Evolutionary conservation across 2,797 vertebrate genomes (phyloP).

Genomic region (Acanthurus lineatus): DNA sequence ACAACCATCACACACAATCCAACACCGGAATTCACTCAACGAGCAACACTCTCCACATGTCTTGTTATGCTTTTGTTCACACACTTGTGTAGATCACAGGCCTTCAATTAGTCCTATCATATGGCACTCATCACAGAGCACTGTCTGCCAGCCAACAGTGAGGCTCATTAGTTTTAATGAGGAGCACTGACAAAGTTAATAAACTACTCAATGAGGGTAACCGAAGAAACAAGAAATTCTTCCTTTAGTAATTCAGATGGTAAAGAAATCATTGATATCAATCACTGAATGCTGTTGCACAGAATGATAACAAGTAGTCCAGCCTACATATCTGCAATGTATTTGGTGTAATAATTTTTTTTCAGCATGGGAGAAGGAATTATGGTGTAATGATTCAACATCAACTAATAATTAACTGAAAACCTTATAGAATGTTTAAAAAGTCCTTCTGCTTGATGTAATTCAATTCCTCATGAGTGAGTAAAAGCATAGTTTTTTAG

Average conservation of each 20-base stretch:
- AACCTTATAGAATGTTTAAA: neutral
- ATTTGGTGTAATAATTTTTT: neutral
- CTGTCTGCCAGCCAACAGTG: neutral
- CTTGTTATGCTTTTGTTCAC: constrained; percentile 16
- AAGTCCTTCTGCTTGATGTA: neutral
- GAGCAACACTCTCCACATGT: constrained; percentile 37
- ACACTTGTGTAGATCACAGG: constrained; percentile 12
- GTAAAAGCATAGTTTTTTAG: neutral
- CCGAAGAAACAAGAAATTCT: neutral
- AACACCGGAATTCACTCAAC: constrained; percentile 19
- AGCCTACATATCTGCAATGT: neutral
- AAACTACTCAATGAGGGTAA: neutral
- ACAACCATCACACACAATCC: constrained; percentile 8
- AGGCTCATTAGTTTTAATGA: constrained; percentile 40
- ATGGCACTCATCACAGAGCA: neutral
- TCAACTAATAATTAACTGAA: neutral
- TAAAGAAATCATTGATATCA: neutral
- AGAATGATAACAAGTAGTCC: neutral
- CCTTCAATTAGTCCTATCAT: constrained; percentile 10
- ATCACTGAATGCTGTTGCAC: neutral
- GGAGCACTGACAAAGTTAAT: constrained; percentile 4
- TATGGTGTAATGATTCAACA: neutral
- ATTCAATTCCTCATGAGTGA: neutral
- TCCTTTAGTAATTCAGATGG: neutral
- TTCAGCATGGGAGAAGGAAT: neutral